These are phyloP conservation scores for Dasyurus viverrinus DNA, from an alignment of 2,113 vertebrate species.

Conservation along the genomic window DNA sequence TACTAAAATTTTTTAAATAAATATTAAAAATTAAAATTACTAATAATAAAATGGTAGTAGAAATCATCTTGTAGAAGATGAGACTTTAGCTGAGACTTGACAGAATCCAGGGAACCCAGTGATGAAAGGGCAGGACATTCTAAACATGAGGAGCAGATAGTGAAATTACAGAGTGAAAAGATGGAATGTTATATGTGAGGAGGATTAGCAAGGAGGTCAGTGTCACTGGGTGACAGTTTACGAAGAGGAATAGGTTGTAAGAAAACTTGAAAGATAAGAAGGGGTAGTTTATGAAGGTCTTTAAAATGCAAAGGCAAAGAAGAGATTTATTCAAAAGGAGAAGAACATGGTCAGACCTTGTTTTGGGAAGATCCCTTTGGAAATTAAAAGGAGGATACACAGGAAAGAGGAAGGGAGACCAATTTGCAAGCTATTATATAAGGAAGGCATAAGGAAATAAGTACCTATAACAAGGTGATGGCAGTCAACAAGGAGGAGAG, in stretches of 20 bases:
- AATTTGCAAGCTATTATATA: background rate
- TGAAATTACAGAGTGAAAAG: background rate
- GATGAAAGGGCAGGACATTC: background rate
- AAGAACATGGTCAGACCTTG: background rate
- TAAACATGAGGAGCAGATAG: background rate
- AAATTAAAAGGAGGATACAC: background rate
- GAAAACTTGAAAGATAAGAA: background rate
- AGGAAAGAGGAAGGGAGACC: background rate
- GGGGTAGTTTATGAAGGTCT: background rate
- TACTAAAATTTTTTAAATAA: background rate
- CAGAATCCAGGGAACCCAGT: background rate
- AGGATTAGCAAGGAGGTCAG: background rate
- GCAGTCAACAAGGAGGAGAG: background rate
- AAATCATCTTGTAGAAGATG: background rate
- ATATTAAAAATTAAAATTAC: background rate
- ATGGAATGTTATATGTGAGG: background rate
- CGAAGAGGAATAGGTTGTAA: background rate
- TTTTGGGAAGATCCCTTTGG: background rate
- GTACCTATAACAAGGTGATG: background rate
- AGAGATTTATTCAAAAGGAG: background rate
- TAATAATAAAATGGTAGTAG: background rate
- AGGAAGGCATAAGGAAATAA: background rate
- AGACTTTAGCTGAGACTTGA: background rate
- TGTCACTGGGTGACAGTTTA: background rate
- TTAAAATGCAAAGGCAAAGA: background rate